These are phyloP conservation scores for Vulpes lagopus DNA, from an alignment of 2,113 vertebrate species.

Conservation along the genomic window DNA sequence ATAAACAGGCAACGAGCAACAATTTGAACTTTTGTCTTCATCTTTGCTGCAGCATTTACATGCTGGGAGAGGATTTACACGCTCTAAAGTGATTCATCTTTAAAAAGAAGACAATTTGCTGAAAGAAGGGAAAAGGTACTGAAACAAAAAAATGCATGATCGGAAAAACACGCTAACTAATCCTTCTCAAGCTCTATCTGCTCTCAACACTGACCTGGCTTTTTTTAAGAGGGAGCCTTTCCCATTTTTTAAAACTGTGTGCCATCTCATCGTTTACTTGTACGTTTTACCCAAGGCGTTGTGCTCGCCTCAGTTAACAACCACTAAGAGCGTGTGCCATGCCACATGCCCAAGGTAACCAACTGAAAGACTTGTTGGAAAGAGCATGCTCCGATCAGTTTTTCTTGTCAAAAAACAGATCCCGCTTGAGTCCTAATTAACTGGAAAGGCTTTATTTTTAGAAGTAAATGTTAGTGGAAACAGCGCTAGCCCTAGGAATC, in stretches of 20 bases:
- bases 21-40: neutral
- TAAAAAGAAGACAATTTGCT: constrained; percentile 41
- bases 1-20: neutral
- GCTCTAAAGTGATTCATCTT: constrained; percentile 21
- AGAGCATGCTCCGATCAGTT: neutral
- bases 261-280: neutral
- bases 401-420: neutral
- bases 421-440: constrained; percentile 1
- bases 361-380: constrained; percentile 33
- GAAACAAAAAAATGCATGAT: neutral
- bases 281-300: neutral
- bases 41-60: neutral
- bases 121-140: constrained; percentile 27
- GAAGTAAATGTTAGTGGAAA: neutral
- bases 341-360: neutral
- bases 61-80: neutral
- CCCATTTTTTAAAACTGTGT: neutral
- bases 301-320: neutral
- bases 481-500: neutral
- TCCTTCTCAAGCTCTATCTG: neutral
- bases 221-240: neutral
- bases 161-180: neutral
- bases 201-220: neutral
- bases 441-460: constrained; percentile 6
- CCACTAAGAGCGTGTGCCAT: neutral